These are phyloP conservation scores for Eupelmus urozonus DNA, from an alignment of 2,888 invertebrate species.

Conservation along the genomic window DNA sequence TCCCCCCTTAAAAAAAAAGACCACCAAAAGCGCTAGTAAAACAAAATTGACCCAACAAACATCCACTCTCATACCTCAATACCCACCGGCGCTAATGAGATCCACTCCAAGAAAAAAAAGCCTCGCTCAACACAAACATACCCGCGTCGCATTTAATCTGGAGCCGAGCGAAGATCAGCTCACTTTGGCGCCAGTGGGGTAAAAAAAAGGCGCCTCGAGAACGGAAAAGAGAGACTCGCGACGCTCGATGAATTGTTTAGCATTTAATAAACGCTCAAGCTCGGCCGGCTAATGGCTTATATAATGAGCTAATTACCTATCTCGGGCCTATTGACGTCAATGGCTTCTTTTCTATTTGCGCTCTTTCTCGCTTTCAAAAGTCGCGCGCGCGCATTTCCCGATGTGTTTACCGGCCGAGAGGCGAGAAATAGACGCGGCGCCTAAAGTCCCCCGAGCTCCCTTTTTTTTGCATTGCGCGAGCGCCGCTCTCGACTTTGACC, in stretches of 20 bases:
- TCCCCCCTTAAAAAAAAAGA: too few relatives aligned
- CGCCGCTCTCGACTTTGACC: slow-evolving; percentile 12
- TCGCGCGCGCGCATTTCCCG: neutral
- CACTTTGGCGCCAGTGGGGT: too few relatives aligned
- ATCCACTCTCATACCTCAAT: neutral
- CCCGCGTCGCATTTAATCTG: too few relatives aligned
- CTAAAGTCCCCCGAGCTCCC: neutral
- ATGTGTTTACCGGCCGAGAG: neutral
- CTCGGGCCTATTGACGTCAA: slow-evolving; percentile 14
- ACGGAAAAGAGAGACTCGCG: neutral
- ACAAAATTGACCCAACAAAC: neutral
- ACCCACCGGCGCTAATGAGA: too few relatives aligned
- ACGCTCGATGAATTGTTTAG: neutral
- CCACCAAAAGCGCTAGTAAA: neutral
- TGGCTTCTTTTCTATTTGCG: slow-evolving; percentile 22
- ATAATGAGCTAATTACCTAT: neutral
- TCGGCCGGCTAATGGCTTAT: slow-evolving; percentile 14
- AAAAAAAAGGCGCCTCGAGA: neutral
- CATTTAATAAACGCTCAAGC: slow-evolving; percentile 14
- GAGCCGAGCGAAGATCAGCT: too few relatives aligned
- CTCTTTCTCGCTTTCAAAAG: neutral
- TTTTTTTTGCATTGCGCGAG: too few relatives aligned
- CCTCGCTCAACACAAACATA: too few relatives aligned
- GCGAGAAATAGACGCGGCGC: neutral
- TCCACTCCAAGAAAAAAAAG: neutral